Base-by-base conservation (phyloP, 2,797 vertebrate genomes). In the Siniperca obscura region DNA sequence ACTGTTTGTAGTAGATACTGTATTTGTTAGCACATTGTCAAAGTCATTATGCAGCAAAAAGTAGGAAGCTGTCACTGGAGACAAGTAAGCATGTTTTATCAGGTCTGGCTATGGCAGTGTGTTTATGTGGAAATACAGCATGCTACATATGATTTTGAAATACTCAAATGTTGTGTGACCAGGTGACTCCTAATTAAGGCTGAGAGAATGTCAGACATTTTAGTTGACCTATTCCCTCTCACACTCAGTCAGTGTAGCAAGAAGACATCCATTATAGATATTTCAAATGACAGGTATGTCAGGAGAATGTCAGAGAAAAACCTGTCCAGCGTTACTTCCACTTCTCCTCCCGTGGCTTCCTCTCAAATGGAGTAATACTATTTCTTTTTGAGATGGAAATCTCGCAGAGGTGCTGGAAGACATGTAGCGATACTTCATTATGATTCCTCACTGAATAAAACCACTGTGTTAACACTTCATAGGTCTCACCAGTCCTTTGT, bases 261-360 rank as follows among this genome's bases (percentile, higher is more conserved):
- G 73, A 85, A 84, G 69, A 86, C 83, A 85, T 92, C 87, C 81
- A 91, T 92, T 91, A 89, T 85, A 89, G 61, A 89, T 91, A 89
- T 92, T 92, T 89, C 74, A 87, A 87, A 92, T 89, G 87, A 92
- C 81, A 86, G 76, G 78, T 76, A 86, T 89, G 90, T 85, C 88
- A 88, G 80, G 77, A 74, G 83, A 90, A 91, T 91, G 90, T 90
- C 92, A 88, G 74, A 79, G 77, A 46, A 78, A 92, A 73, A 83
- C 82, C 87, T 83, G 82, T 86, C 78, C 77, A 62, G 65, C 74
- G 69, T 81, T 88, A 80, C 91, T 90, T 87, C 73, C 70, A 73
- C 82, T 36, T 85, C 66, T 86, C 55, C 60, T 69, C 72, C 70
- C 21, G 6, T 76, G 69, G 68, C 68, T 65, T 70, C 34, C 25